Evolutionary conservation across 2,888 invertebrate genomes (phyloP), one percentile per base, ranked within the genome.

Genomic region (Carabus problematicus): DNA sequence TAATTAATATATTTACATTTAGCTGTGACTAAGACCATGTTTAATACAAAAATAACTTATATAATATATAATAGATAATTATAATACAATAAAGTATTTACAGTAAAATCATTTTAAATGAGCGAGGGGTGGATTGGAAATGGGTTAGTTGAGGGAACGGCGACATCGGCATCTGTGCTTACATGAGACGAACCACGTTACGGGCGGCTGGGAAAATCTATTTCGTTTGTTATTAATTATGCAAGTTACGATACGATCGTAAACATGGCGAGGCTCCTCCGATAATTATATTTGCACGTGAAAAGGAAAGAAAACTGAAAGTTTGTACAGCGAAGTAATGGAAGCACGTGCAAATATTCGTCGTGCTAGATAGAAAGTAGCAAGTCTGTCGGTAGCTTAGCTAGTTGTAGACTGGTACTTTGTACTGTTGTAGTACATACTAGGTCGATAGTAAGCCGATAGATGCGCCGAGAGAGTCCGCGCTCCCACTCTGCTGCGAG

Each of bases 11-110:
- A 81, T 81, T 77, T 81, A 81, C 81, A 81, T 79, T 80, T 78
- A 81, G 80, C 79, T 79, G 79, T 79, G 79, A 81, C 80, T 80
- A 77, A 79, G 79, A 80, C 79, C 79, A 80, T 79, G 78, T 79
- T 79, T 80, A 81, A 81, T 81, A 81, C 79, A 81, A 81, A 81
- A 81, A 81, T 81, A 81, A 81, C 81, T 81, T 81, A 79, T 79
- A 80, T 78, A 78, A 79, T 80, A 78, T 79, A 78, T 79, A 79
- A 80, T 80, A 79, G 78, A 78, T 77, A 80, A 80, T 79, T 81
- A 81, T 80, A 80, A 80, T 81, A 81, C 81, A 81, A 79, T 77
- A 77, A 81, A 79, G 75, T 81, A 81, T 81, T 75, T 81, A 81
- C 80, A 81, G 78, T 69, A 62, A 69, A 69, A 69, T 69, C 56